Evolutionary conservation across 1,140 invertebrate species (phyloP).

Genomic region (Orchesella cincta): DNA sequence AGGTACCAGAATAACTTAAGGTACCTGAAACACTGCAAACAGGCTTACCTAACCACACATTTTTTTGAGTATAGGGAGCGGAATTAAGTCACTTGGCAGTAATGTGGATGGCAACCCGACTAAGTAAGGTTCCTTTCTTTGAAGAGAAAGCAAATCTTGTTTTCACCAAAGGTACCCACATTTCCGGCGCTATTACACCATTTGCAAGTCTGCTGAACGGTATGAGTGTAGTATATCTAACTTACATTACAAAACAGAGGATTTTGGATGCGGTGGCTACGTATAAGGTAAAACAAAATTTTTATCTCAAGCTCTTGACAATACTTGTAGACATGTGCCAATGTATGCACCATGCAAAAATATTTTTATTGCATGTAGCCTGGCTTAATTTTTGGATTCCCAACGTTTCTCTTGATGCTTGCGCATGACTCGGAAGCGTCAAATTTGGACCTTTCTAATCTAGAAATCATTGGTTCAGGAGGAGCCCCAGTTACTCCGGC

Average conservation of each 20-base stretch:
- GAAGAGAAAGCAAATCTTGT: slow-evolving; percentile 19
- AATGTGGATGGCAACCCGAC: neutral
- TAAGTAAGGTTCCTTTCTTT: neutral
- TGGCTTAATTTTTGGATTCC: slow-evolving; percentile 23
- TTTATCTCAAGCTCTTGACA: no score
- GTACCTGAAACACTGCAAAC: neutral
- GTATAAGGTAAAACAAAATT: neutral
- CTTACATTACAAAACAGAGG: neutral
- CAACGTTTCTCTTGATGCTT: slow-evolving; percentile 8
- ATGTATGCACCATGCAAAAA: neutral
- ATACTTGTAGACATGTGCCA: no score
- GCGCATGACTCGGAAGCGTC: slow-evolving; percentile 7
- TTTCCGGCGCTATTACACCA: slow-evolving; percentile 5
- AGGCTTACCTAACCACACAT: neutral
- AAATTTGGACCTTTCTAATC: neutral
- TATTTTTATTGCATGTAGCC: neutral
- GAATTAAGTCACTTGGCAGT: slow-evolving; percentile 31
- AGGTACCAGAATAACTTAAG: no score
- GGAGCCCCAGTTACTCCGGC: slow-evolving; percentile 32
- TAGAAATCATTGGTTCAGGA: neutral
- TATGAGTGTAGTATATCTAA: neutral
- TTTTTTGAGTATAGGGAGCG: slow-evolving; percentile 40
- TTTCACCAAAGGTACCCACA: slow-evolving; percentile 22
- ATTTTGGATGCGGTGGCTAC: neutral
- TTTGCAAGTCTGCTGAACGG: neutral